phyloP scores from a whole-genome alignment of 2,888 invertebrate species.

The Plagodis pulveraria region DNA sequence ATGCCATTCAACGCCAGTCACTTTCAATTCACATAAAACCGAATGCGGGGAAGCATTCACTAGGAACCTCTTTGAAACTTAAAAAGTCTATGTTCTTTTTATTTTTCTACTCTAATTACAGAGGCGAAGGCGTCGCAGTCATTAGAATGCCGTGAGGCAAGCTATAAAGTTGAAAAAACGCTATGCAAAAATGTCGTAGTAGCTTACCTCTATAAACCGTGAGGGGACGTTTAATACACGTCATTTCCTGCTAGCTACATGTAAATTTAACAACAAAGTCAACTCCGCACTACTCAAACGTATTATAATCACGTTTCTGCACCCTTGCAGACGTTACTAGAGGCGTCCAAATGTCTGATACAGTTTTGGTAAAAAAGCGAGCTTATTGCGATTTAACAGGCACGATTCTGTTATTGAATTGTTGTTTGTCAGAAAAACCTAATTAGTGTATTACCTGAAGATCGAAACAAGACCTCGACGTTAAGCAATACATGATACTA shows the following conservation, averaged over 20 bases:
- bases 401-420: too few species aligned
- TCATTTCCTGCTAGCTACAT: slow-evolving; percentile 22
- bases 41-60: slow-evolving; percentile 15
- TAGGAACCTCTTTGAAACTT: slow-evolving; percentile 43
- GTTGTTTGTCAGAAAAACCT: too few species aligned
- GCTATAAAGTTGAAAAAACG: slow-evolving; percentile 64
- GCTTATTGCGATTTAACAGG: too few species aligned
- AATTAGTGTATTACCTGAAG: too few species aligned
- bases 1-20: slow-evolving; percentile 16
- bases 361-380: too few species aligned
- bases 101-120: slow-evolving; percentile 67
- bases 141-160: slow-evolving; percentile 77
- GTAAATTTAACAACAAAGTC: slow-evolving; percentile 2
- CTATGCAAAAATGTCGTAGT: slow-evolving; percentile 61
- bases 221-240: slow-evolving; percentile 21
- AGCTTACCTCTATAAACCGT: slow-evolving; percentile 24
- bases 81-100: slow-evolving; percentile 58
- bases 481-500: too few species aligned
- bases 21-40: slow-evolving; percentile 21
- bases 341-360: too few species aligned
- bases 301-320: too few species aligned
- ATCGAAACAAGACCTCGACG: too few species aligned
- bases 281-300: too few species aligned
- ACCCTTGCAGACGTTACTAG: too few species aligned
- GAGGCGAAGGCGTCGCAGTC: slow-evolving; percentile 71